phyloP scores from a whole-genome alignment of 2,113 vertebrate species.

The Uria aalge region DNA sequence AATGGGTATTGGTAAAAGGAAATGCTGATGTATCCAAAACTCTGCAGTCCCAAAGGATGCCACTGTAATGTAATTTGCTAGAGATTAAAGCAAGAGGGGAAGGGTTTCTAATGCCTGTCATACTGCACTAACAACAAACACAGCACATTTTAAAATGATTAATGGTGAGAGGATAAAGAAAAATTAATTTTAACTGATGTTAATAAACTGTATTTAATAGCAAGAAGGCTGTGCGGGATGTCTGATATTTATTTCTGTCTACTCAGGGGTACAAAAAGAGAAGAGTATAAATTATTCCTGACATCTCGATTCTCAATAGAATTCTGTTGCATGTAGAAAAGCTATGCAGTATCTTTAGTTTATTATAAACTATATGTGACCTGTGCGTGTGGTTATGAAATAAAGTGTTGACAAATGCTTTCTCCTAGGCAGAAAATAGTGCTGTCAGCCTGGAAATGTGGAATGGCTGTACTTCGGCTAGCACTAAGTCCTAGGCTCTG shows the following conservation, averaged over 20 bases:
- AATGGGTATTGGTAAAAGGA: not conserved
- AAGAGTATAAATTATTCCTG: conserved; percentile 55
- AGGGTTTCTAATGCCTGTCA: conserved; percentile 22
- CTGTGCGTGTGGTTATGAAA: not conserved
- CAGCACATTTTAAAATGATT: conserved; percentile 32
- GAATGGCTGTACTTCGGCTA: not conserved
- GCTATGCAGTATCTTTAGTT: not conserved
- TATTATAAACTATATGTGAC: conserved; percentile 21
- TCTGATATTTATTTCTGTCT: conserved; percentile 40
- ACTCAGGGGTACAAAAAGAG: not conserved
- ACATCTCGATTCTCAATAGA: conserved; percentile 27
- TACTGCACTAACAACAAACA: conserved; percentile 8
- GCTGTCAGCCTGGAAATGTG: not conserved
- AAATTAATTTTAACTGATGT: conserved; percentile 40
- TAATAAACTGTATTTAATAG: conserved; percentile 57
- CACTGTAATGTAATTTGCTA: conserved; percentile 30
- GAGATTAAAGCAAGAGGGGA: conserved; percentile 23
- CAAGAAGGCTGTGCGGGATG: not conserved
- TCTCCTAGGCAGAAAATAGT: not conserved
- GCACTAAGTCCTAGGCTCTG: not conserved
- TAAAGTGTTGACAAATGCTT: conserved; percentile 12
- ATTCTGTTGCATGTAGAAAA: conserved; percentile 1
- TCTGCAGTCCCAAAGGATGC: conserved; percentile 7
- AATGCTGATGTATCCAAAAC: conserved; percentile 15
- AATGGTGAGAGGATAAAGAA: conserved; percentile 37